Base-by-base conservation (phyloP, 2,113 vertebrate species). In the Equus przewalskii region DNA sequence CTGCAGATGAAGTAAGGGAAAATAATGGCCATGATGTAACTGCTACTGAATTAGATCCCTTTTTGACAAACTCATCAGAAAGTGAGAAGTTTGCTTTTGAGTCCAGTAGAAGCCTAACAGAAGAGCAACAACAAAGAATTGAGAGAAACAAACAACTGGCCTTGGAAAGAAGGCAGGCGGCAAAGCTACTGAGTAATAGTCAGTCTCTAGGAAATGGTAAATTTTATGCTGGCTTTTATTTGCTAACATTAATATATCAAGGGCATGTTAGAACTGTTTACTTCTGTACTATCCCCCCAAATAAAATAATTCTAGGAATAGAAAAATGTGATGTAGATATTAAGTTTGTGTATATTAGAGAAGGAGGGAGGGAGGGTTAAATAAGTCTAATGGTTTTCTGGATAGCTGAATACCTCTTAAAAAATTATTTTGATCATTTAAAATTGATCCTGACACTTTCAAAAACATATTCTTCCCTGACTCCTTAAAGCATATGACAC, bases 51-150 rank as follows among this genome's bases (percentile, higher is more conserved):
- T 91, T 89, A 0, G 97, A 88, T 72, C 79, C 98, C 0, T 98
- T 97, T 81, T 26, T 72, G 26, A 98, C 97, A 49, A 86, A 19
- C 4, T 92, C 81, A 33, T 95, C 89, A 0, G 70, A 87, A 14
- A 95, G 19, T 9, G 99, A 95, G 95, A 60, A 76, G 0, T 90
- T 56, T 44, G 0, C 0, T 9, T 41, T 96, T 78, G 86, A 97
- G 72, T 97, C 98, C 1, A 98, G 97, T 1, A 81, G 98, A 0
- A 96, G 95, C 0, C 98, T 99, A 26, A 99, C 99, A 0, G 99
- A 99, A 95, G 99, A 99, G 97, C 99, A 99, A 78, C 99, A 97
- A 1, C 79, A 93, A 84, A 99, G 99, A 80, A 99, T 99, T 44
- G 98, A 98, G 98, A 99, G 97, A 96, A 99, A 99, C 98, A 99